Conservation (phyloP, 2,888 invertebrate genomes). For the Plagodis dolabraria region DNA sequence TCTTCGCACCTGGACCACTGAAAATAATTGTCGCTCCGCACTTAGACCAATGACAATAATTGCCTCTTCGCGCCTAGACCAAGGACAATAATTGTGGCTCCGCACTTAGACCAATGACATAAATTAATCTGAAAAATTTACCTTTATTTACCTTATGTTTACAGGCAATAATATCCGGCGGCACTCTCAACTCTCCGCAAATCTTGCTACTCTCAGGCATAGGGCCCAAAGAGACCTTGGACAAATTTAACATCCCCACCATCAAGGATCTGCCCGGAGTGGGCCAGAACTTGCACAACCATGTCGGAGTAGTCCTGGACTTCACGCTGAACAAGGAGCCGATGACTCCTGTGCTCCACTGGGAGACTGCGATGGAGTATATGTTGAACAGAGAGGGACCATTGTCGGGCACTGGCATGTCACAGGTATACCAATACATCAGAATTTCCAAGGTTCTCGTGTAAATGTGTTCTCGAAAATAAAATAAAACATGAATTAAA, state of each 20-base stretch:
- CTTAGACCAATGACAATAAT: no score
- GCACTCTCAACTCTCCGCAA: constrained; percentile 88
- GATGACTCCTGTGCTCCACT: constrained; percentile 83
- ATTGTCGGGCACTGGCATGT: constrained; percentile 87
- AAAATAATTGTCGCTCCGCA: no score
- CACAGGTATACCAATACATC: constrained; percentile 74
- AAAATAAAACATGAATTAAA: no score
- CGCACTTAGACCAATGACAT: no score
- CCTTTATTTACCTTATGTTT: constrained; percentile 8
- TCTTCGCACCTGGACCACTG: no score
- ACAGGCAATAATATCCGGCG: constrained; percentile 85
- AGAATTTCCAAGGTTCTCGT: no score
- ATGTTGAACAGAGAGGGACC: constrained; percentile 86
- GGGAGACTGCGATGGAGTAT: constrained; percentile 87
- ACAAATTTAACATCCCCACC: constrained; percentile 84
- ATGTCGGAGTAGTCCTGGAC: constrained; percentile 86
- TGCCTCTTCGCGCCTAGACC: no score
- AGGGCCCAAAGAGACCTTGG: constrained; percentile 86
- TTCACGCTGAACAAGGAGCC: constrained; percentile 81
- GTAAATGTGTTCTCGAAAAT: no score
- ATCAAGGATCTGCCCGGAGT: constrained; percentile 88
- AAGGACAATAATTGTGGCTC: no score
- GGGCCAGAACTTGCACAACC: constrained; percentile 88
- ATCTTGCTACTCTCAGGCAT: constrained; percentile 87
- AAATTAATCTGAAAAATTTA: not conserved